Evolutionary conservation across 2,888 invertebrate species (phyloP), one percentile per base, ranked within the genome.

Genomic region (Cephalotes varians): DNA sequence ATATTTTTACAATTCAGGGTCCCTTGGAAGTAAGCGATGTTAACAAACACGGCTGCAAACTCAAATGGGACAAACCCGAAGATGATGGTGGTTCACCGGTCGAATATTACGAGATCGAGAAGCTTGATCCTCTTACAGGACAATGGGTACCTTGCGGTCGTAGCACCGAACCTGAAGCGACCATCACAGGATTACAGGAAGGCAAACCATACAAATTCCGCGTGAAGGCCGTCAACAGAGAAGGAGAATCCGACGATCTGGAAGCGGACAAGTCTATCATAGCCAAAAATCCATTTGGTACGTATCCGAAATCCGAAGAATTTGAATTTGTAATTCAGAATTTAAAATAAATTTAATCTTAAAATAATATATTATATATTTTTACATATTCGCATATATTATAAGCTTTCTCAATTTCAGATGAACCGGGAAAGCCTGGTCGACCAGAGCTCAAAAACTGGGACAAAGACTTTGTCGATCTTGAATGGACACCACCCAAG

Each of bases 201-300:
- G 99, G 99, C 91, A 99, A 99, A 94, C 98, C 98, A 0, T 99
- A 99, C 95, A 98, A 99, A 95, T 99, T 99, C 96, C 96, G 99
- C 67, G 99, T 99, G 0, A 97, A 98, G 92, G 99, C 99, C 28
- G 99, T 99, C 74, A 99, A 99, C 95, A 98, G 98, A 94, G 99
- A 99, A 95, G 99, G 99, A 21, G 99, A 99, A 95, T 99, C 99
- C 0, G 99, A 99, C 94, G 99, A 99, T 83, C 95, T 99, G 81
- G 98, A 98, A 95, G 98, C 99, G 0, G 98, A 98, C 86, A 98
- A 98, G 92, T 96, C 98, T 12, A 99, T 99, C 87, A 97, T 99
- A 91, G 99, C 99, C 81, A 99, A 99, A 95, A 99, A 99, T 98
- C 99, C 99, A 86, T 99, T 98, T 95, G 99, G 98, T 98, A 94